Evolutionary conservation across 2,888 invertebrate genomes (phyloP).

Genomic region (Apodemia hepburni): DNA sequence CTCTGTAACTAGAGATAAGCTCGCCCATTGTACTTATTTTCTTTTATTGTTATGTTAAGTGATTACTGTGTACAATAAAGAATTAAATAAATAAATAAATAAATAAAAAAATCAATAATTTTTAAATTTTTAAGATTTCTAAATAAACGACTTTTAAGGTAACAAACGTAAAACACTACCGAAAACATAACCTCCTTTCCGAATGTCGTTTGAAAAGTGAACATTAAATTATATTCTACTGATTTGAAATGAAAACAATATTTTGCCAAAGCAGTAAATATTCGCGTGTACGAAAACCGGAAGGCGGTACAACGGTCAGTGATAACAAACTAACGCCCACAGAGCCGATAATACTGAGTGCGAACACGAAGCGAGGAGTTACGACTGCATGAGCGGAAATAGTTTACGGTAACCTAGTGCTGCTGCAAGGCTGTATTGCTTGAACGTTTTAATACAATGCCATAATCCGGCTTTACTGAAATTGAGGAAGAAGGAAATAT

Average conservation of each 20-base stretch:
- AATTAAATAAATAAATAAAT: too few relatives aligned
- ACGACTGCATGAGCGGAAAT: slow-evolving; percentile 20
- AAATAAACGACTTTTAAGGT: too few relatives aligned
- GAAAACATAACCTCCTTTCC: too few relatives aligned
- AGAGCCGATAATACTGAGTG: slow-evolving; percentile 18
- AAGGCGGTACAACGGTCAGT: slow-evolving; percentile 20
- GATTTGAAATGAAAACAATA: not conserved
- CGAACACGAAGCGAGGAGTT: slow-evolving; percentile 20
- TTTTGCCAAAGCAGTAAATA: not conserved
- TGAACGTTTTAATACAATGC: slow-evolving; percentile 6
- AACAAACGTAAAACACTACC: too few relatives aligned
- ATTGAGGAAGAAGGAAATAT: slow-evolving; percentile 1
- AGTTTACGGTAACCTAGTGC: slow-evolving; percentile 16
- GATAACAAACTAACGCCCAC: slow-evolving; percentile 19
- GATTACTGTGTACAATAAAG: too few relatives aligned
- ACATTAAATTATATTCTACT: not conserved
- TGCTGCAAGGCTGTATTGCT: slow-evolving; percentile 7
- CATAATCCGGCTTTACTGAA: slow-evolving; percentile 9
- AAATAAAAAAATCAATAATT: too few relatives aligned
- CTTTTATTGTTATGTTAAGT: too few relatives aligned
- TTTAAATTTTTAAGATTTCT: too few relatives aligned
- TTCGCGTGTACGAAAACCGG: slow-evolving; percentile 19
- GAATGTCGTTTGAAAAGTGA: not conserved
- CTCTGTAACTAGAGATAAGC: too few relatives aligned
- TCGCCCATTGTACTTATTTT: too few relatives aligned